Conservation (phyloP, 1,140 invertebrate genomes). For the Portunus trituberculatus region DNA sequence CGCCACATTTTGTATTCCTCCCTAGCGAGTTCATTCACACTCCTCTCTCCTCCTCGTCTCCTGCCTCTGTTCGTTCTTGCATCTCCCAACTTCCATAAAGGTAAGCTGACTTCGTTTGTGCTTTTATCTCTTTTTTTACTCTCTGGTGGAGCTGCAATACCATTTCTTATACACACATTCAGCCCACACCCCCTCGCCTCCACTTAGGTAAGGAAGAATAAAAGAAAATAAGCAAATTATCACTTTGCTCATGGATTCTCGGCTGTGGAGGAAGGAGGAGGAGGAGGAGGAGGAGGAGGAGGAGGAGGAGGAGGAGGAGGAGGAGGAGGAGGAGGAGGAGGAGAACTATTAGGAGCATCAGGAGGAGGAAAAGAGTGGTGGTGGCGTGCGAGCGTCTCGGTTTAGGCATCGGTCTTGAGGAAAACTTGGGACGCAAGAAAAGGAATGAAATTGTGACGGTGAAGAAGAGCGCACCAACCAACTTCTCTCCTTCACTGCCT, state of each 20-base stretch:
- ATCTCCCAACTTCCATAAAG: neutral
- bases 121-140: neutral
- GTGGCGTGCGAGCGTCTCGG: neutral
- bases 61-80: neutral
- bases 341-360: neutral
- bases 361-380: neutral
- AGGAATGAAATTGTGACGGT: neutral
- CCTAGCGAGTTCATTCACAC: no score
- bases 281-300: neutral
- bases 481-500: neutral
- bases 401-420: neutral
- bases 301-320: slow-evolving; percentile 4
- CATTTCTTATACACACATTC: neutral
- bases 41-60: no score
- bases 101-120: neutral
- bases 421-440: neutral
- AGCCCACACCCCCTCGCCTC: no score
- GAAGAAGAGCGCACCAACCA: neutral
- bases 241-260: neutral
- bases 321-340: slow-evolving; percentile 5
- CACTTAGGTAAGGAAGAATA: neutral
- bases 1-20: no score
- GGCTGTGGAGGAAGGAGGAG: neutral
- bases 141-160: neutral
- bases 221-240: neutral